Evolutionary conservation across 2,797 vertebrate species (phyloP), one percentile per base, ranked within the genome.

Genomic region (Chlorospingus semifuscus): DNA sequence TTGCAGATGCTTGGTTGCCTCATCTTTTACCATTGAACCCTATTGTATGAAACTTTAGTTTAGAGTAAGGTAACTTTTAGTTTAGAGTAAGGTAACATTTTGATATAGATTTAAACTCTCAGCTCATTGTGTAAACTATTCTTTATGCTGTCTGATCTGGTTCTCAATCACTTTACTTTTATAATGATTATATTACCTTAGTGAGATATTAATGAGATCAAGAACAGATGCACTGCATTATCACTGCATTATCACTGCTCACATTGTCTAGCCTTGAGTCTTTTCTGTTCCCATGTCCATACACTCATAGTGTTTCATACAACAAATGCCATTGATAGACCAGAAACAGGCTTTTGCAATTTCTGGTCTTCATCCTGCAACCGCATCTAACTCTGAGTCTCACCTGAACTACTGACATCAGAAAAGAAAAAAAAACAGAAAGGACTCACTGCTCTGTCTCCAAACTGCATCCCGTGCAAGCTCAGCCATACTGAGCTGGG

Each of bases 401-500:
- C 4, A 3, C 24, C 50, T 70, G 29, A 68, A 12, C 20, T 69
- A 27, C 14, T 32, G 63, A 71, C 20, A 52, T 27, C 20, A 23
- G 23, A 34, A 32, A 68, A 42, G 1, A 6, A 57, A n/a, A 74
- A 55, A 22, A 20, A 21, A 1, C 1, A 0, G 22, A 39, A 56
- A 9, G 7, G 7, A 66, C 18, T 37, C 6, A 3, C 27, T 50
- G 8, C 27, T 57, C 37, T 66, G 5, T 36, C 21, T 11, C 32
- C 20, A 37, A 49, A 50, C 6, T 34, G 7, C 3, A 1, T 19
- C 2, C 0, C 15, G 1, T 23, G 13, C 34, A 47, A 56, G 46
- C 41, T 16, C 14, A 47, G 29, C 8, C 9, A 2, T 30, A 15
- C 7, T 7, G 3, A 0, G 1, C 9, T 0, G 0, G 6, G 8